phyloP scores from a whole-genome alignment of 2,888 invertebrate genomes.

The Conchocele bisecta region DNA sequence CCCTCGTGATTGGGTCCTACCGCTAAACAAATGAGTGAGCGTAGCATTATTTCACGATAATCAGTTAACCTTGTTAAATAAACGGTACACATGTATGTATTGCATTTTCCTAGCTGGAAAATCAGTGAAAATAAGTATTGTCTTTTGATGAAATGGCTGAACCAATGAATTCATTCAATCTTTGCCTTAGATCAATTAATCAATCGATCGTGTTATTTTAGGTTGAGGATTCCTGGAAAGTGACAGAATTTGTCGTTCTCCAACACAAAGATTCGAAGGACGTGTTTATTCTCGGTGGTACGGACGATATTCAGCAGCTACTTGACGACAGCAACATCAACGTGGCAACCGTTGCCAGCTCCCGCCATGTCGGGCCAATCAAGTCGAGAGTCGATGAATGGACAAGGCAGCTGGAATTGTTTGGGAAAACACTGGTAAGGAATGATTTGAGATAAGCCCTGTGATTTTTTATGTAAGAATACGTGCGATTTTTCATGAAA shows the following conservation, averaged over 20 bases:
- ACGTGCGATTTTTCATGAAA: no score
- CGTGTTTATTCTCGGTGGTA: constrained; percentile 91
- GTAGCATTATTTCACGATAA: no score
- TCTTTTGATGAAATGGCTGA: no score
- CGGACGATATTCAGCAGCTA: constrained; percentile 92
- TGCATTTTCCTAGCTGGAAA: no score
- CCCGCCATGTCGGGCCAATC: constrained; percentile 93
- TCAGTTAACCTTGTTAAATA: no score
- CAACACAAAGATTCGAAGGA: constrained; percentile 92
- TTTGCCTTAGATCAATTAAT: no score
- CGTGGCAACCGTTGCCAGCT: constrained; percentile 93
- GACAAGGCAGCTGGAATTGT: constrained; percentile 90
- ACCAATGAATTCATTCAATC: no score
- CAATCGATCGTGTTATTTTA: constrained; percentile 74
- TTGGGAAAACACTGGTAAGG: constrained; percentile 90
- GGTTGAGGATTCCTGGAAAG: constrained; percentile 93
- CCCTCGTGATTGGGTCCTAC: no score
- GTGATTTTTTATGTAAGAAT: not conserved
- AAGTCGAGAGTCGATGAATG: constrained; percentile 92
- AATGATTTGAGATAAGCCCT: not conserved
- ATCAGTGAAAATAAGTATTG: no score
- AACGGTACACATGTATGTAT: no score
- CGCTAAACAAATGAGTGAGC: no score
- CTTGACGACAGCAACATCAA: constrained; percentile 94
- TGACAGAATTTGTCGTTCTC: constrained; percentile 90